Conservation (phyloP, 2,888 invertebrate species). For the Drosophila barbarae region DNA sequence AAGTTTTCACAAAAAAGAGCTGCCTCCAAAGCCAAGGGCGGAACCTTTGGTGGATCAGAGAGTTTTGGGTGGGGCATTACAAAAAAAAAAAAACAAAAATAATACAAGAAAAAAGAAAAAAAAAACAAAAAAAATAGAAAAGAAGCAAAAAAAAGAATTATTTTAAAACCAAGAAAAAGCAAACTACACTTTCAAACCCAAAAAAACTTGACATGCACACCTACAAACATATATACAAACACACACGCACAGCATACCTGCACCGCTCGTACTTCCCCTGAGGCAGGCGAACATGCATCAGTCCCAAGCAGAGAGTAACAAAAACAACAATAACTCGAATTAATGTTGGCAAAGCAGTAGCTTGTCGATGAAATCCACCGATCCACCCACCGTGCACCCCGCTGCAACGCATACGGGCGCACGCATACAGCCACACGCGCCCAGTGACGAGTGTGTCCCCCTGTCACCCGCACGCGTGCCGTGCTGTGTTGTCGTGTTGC, state of each 20-base stretch:
- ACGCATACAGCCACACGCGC: constrained; percentile 22
- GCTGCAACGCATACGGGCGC: constrained; percentile 26
- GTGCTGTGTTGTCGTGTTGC: constrained; percentile 36
- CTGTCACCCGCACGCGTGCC: constrained; percentile 39
- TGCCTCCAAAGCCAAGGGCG: constrained; percentile 14
- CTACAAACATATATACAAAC: neutral
- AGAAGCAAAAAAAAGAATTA: neutral
- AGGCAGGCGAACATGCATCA: constrained; percentile 18
- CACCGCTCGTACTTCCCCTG: constrained; percentile 17
- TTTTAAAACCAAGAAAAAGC: constrained; percentile 6
- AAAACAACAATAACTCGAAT: neutral
- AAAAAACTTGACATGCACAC: neutral
- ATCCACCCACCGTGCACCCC: constrained; percentile 25
- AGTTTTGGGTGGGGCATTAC: constrained; percentile 12
- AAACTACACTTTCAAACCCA: constrained; percentile 1
- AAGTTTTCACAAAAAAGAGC: neutral
- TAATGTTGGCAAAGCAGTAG: neutral
- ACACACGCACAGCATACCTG: neutral
- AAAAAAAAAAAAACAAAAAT: constrained; percentile 1
- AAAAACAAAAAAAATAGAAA: neutral
- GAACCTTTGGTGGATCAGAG: constrained; percentile 12
- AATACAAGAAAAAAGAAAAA: neutral
- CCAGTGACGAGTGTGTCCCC: constrained; percentile 5
- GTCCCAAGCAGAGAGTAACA: neutral
- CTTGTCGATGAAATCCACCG: neutral